Percentiles rank a stretch among this genome's conserved stretches.
phyloP scores from a whole-genome alignment of 2,113 vertebrate species.

The Paratilapia polleni region DNA sequence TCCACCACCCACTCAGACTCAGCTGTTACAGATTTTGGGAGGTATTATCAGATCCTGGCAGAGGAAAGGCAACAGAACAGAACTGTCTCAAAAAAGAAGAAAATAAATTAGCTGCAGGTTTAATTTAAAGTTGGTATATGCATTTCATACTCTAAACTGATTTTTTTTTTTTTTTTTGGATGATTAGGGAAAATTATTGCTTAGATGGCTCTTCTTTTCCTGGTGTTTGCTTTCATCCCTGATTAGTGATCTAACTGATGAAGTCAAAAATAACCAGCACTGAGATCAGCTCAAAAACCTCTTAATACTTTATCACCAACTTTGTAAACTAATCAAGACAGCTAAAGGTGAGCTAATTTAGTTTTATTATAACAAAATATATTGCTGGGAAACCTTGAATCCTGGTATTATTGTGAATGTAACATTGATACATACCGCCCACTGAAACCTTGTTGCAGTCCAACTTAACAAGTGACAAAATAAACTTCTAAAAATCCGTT shows the following conservation, averaged over 20 bases:
- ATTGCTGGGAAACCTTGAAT: neutral
- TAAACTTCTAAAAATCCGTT: neutral
- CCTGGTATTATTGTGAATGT: neutral
- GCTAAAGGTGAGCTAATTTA: slow-evolving; percentile 30
- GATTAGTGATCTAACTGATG: slow-evolving; percentile 21
- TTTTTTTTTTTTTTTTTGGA: neutral
- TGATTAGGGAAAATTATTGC: neutral
- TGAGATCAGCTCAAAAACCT: neutral
- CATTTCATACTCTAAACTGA: neutral
- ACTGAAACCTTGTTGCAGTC: neutral
- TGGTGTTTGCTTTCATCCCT: slow-evolving; percentile 15
- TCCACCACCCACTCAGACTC: neutral
- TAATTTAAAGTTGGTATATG: neutral
- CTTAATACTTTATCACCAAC: neutral
- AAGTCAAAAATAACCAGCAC: slow-evolving; percentile 8
- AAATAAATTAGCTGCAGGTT: neutral
- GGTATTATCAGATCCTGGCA: neutral
- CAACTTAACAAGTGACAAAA: too few relatives aligned
- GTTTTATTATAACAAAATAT: neutral
- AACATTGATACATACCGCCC: neutral
- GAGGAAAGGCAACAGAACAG: neutral
- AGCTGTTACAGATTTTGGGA: neutral
- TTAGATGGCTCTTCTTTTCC: neutral
- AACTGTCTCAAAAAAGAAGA: neutral
- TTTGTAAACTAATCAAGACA: slow-evolving; percentile 3